phyloP scores from a whole-genome alignment of 2,113 vertebrate species.

The Sinocyclocheilus anshuiensis region DNA sequence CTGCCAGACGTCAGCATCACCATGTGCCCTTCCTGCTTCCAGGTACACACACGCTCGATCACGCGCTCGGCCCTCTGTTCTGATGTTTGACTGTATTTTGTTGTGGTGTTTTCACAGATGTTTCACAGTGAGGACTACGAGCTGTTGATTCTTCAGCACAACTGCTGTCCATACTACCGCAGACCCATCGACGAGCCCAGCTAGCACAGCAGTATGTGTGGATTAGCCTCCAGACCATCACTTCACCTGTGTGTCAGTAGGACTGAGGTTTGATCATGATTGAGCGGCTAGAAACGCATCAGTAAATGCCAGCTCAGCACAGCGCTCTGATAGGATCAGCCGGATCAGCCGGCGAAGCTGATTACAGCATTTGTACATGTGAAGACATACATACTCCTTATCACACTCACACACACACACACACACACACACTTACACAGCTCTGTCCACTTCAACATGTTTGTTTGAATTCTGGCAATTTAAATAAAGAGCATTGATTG shows the following conservation, averaged over 20 bases:
- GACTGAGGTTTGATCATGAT: not conserved
- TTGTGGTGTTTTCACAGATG: slow-evolving; percentile 78
- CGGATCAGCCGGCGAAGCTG: slow-evolving; percentile 38
- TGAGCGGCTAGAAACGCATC: slow-evolving; percentile 44
- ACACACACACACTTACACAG: not conserved
- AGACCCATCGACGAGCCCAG: slow-evolving; percentile 83
- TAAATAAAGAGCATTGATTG: not conserved
- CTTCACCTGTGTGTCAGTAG: not conserved
- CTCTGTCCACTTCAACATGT: not conserved
- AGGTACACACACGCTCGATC: slow-evolving; percentile 74
- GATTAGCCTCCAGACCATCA: too few species aligned
- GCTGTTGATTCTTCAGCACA: slow-evolving; percentile 91
- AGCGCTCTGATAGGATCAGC: slow-evolving; percentile 55
- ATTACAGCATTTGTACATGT: slow-evolving; percentile 31
- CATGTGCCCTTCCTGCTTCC: slow-evolving; percentile 94
- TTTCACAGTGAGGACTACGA: slow-evolving; percentile 99
- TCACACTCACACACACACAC: not conserved
- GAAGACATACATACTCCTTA: not conserved
- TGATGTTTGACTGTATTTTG: not conserved
- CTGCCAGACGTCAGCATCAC: slow-evolving; percentile 93
- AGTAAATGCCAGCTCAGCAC: slow-evolving; percentile 65
- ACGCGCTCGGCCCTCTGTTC: not conserved
- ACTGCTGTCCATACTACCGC: slow-evolving; percentile 94
- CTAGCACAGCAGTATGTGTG: slow-evolving; percentile 54
- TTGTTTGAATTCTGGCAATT: not conserved